Base-by-base conservation (phyloP, 2,797 vertebrate genomes). In the Typhlichthys subterraneus region DNA sequence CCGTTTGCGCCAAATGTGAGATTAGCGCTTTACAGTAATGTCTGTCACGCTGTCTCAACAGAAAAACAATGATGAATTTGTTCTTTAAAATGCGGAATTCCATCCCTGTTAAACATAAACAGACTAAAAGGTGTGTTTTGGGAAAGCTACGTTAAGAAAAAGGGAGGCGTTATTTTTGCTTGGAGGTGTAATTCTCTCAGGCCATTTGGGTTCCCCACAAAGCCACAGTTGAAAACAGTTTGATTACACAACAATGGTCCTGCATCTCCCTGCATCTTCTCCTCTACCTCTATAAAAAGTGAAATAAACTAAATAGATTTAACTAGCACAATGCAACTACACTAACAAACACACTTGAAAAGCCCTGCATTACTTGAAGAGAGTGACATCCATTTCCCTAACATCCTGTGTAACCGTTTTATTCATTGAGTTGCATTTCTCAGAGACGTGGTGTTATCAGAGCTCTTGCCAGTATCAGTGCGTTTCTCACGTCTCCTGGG, bases 1-100 rank as follows among this genome's bases (percentile, higher is more conserved):
- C 73, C 71, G 77, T 77, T 63, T 68, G 47, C 51, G 71, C 57
- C 23, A 58, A 79, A 71, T 68, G 67, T 76, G 38, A 83, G 84
- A 85, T 62, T 72, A 53, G 23, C 45, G 65, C 69, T 75, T 82
- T 12, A 56, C 63, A 65, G 69, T 45, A 48, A 45, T 49, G 76
- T 73, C 63, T 56, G 49, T 6, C 46, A 51, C 47, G 13, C 8
- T 58, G 54, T 17, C 65, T 73, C 42, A 13, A 70, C 79, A 79
- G 4, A n/a, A 77, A 73, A 17, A 23, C 51, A 52, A 58, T 59
- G 66, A 57, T 1, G 0, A 54, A 70, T 57, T 73, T 56, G 45
- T 2, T 10, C 50, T 65, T 65, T 13, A 53, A 48, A 15, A 1
- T 45, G 52, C 56, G 57, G 31, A 55, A 13, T 17, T 61, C 51